Evolutionary conservation across 2,888 invertebrate species (phyloP).

Genomic region (Protula sp.): DNA sequence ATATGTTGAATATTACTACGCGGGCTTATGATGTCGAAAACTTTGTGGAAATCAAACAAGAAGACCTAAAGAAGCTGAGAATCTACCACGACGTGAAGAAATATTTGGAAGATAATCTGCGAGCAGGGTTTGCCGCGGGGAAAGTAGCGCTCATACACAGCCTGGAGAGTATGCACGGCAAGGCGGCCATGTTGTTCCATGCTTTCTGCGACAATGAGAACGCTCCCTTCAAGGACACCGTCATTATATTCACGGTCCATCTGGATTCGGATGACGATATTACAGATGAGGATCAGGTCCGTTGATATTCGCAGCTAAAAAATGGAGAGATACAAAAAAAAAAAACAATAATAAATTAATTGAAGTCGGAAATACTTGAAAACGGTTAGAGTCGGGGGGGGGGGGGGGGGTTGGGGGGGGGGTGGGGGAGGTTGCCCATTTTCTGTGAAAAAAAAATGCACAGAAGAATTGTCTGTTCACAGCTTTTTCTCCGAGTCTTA

Average conservation of each 20-base stretch:
- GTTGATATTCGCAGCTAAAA: too few species aligned
- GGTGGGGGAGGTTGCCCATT: too few species aligned
- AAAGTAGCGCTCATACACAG: slow-evolving; percentile 33
- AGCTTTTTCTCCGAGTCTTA: too few species aligned
- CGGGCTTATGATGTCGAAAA: background rate
- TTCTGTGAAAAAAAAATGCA: too few species aligned
- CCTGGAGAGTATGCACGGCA: slow-evolving; percentile 31
- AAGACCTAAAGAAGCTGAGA: background rate
- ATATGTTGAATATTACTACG: slow-evolving; percentile 4
- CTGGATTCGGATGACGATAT: background rate
- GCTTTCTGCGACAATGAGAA: slow-evolving; percentile 45
- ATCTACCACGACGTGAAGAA: background rate
- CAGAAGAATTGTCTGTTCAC: too few species aligned
- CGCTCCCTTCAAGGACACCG: slow-evolving; percentile 40
- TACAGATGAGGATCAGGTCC: too few species aligned
- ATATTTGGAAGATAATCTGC: background rate
- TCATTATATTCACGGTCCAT: slow-evolving; percentile 33
- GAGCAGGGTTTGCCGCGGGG: background rate
- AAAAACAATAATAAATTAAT: background rate
- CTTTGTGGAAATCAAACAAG: background rate
- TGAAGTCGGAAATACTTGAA: too few species aligned
- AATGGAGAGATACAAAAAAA: too few species aligned
- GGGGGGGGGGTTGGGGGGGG: too few species aligned
- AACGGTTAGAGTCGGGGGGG: too few species aligned
- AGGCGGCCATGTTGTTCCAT: slow-evolving; percentile 38